Evolutionary conservation across 2,113 vertebrate genomes (phyloP), one percentile per base, ranked within the genome.

Genomic region (Neolamprologus variostigma): DNA sequence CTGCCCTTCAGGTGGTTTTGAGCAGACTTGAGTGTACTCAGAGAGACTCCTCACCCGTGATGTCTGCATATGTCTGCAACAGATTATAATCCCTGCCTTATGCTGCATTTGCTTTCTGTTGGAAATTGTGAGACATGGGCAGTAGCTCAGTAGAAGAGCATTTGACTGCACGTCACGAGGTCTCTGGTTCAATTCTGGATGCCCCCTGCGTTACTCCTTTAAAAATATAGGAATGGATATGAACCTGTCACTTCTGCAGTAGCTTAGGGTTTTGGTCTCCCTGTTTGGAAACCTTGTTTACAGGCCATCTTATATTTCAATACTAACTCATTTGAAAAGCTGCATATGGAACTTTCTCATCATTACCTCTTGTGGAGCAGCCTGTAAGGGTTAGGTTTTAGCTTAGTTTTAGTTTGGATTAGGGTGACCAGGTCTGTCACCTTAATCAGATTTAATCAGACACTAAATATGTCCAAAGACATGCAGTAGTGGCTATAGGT

Each of bases 121-220:
- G 63, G 7, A 8, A n/a, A 1, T 0, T 2, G 7, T 0, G 3
- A 7, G 2, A 3, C 19, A 40, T 14, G 40, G 95, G 96, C 54
- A 57, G 21, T 97, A 97, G 96, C 96, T 97, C 96, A 97, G 97
- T 97, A 93, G 96, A 96, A 96, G 96, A 97, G 97, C 96, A 97
- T 97, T 97, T 97, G 96, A 97, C 96, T 97, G 95, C 95, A 95
- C 96, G 95, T 96, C 96, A 97, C 97, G 91, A 97, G 95, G 96
- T 97, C 96, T 90, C 95, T 71, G 94, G 96, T 97, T 97, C 95
- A 97, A 97, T 96, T 97, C 97, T 84, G 78, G 95, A 95, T 97
- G 95, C 96, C 96, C 96, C 96, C 97, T 97, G 1, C 0, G 0
- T 23, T 14, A 2, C 0, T 42, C 12, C 13, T 40, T 42, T 16